phyloP scores from a whole-genome alignment of 2,888 invertebrate species.

The Laothoe populi region DNA sequence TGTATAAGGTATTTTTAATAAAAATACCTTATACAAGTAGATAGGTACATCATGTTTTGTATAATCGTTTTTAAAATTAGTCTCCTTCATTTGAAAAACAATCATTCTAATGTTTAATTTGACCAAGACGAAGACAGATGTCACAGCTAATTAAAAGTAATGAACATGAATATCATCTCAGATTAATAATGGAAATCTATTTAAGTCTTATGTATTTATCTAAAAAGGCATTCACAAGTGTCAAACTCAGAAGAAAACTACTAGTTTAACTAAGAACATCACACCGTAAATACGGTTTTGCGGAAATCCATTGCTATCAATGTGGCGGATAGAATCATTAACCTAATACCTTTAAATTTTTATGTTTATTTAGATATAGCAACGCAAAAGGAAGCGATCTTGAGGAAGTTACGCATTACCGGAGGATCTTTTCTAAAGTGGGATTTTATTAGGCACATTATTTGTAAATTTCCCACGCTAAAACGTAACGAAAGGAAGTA shows the following conservation, averaged over 20 bases:
- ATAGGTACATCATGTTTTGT: no score
- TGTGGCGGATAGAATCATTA: slow-evolving; percentile 1
- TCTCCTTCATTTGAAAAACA: no score
- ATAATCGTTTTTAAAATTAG: no score
- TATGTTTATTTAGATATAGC: neutral
- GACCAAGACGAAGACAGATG: no score
- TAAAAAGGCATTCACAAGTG: no score
- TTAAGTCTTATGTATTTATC: no score
- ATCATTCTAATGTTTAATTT: no score
- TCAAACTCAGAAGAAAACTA: neutral
- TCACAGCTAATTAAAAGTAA: no score
- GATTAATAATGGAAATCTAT: no score
- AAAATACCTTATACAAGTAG: no score
- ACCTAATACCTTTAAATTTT: neutral
- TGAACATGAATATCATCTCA: no score
- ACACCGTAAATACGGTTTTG: neutral
- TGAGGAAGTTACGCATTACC: neutral
- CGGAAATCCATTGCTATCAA: slow-evolving; percentile 2
- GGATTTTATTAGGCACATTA: neutral
- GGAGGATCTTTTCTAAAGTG: neutral
- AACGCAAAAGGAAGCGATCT: neutral
- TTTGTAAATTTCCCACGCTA: neutral
- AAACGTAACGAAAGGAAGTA: neutral
- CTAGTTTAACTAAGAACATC: neutral
- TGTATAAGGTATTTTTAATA: no score